phyloP scores from a whole-genome alignment of 2,888 invertebrate genomes.

The Ichneumon xanthorius region DNA sequence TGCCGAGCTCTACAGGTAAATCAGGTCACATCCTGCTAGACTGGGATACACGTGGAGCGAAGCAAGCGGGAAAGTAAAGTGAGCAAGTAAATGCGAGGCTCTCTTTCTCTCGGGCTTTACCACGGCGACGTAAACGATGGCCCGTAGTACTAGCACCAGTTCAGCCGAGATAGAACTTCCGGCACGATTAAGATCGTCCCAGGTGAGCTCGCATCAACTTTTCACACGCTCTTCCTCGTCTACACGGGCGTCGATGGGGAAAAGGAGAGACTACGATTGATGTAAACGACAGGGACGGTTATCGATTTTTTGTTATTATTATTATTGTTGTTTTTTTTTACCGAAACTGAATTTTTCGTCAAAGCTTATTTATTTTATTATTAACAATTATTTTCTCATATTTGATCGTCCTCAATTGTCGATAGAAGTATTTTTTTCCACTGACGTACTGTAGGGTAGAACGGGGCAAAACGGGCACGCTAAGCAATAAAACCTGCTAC shows the following conservation, averaged over 20 bases:
- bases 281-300: not conserved
- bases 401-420: not conserved
- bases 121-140: not conserved
- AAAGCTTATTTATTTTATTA: no score
- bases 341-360: not conserved
- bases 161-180: constrained; percentile 60
- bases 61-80: constrained; percentile 48
- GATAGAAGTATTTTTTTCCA: not conserved
- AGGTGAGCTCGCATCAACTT: constrained; percentile 42
- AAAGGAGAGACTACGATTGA: not conserved
- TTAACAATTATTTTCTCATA: not conserved
- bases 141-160: constrained; percentile 7
- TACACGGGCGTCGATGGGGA: not conserved
- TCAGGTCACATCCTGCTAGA: constrained; percentile 55
- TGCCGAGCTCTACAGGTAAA: constrained; percentile 22
- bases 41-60: constrained; percentile 9
- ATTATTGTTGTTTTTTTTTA: not conserved
- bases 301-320: not conserved
- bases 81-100: constrained; percentile 13
- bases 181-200: constrained; percentile 63
- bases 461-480: no score
- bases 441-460: no score
- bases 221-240: constrained; percentile 56
- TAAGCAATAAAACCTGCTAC: no score
- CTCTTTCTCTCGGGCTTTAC: not conserved